Evolutionary conservation across 2,888 invertebrate genomes (phyloP), one percentile per base, ranked within the genome.

Genomic region (Endotricha flammealis): DNA sequence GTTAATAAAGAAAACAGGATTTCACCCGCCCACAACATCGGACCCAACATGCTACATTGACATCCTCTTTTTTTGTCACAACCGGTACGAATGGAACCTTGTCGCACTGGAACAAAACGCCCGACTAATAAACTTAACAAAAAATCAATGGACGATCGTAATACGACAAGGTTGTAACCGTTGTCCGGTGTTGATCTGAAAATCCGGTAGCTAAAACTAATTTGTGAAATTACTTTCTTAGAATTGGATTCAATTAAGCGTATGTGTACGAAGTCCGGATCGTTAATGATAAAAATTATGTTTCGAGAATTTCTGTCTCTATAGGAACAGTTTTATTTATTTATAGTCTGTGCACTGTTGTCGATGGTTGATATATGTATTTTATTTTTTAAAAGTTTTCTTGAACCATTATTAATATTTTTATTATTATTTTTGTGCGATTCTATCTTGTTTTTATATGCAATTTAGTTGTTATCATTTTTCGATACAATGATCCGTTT

Each of bases 141-240:
- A 17, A 36, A 17, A 25, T 29, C 12, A 12, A 8, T 11, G 12
- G n/a, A 5, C 2, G 4, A 1, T 5, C 32, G 59, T 39, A 67
- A 10, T 59, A 32, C 12, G 76, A 75, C 64, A 82, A 32, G 38
- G 81, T 75, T 50, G 42, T 40, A 70, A 55, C 32, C 46, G 48
- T 53, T 51, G 57, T 61, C 61, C 60, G 60, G 68, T 66, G 74
- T 70, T 62, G 74, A 75, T 79, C 74, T 74, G 46, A 59, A 76
- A 83, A 69, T 79, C 77, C 85, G 70, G 87, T 87, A 86, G 87
- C 86, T 61, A 58, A 74, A 78, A 82, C 79, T 79, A 87, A 87
- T 87, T 87, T 83, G 87, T 86, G 86, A 87, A 87, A 87, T 86
- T 85, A 82, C 77, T 69, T 86, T 86, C 86, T 77, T 70, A 81